Conservation (phyloP, 2,797 vertebrate genomes). For the Yasuhikotakia modesta region DNA sequence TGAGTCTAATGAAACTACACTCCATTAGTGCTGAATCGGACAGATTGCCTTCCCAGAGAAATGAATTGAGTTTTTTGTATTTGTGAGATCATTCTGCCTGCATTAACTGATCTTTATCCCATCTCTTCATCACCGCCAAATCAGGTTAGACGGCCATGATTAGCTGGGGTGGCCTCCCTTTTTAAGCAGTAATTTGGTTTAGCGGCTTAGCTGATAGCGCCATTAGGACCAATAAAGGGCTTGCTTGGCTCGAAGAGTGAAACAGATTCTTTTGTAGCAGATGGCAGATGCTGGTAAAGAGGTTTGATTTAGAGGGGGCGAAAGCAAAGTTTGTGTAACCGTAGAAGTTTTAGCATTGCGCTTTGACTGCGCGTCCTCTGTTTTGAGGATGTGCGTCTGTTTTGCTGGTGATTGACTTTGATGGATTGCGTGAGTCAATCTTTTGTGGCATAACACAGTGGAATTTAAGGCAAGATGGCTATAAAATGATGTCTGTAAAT, state of each 20-base stretch:
- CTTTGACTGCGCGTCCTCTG: conserved; percentile 24
- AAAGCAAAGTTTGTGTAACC: conserved; percentile 86
- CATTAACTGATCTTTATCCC: conserved; percentile 90
- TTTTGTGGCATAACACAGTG: conserved; percentile 52
- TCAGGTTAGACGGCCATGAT: conserved; percentile 86
- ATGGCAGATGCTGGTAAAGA: conserved; percentile 78
- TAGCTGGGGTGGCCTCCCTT: conserved; percentile 85
- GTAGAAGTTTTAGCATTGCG: conserved; percentile 69
- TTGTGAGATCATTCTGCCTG: conserved; percentile 89
- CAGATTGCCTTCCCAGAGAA: conserved; percentile 87
- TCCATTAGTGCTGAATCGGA: conserved; percentile 86
- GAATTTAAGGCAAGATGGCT: conserved; percentile 9
- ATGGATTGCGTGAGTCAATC: conserved; percentile 57
- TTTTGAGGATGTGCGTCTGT: conserved; percentile 10
- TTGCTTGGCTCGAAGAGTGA: conserved; percentile 83
- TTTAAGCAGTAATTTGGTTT: conserved; percentile 88
- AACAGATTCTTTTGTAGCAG: conserved; percentile 85
- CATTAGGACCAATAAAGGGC: conserved; percentile 87
- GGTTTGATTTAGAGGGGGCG: conserved; percentile 74
- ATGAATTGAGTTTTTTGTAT: conserved; percentile 92
- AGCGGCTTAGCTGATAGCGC: conserved; percentile 86
- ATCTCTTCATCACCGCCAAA: conserved; percentile 87
- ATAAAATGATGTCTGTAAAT: conserved; percentile 1
- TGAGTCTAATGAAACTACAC: conserved; percentile 87
- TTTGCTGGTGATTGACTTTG: conserved; percentile 13